Conservation (phyloP, 2,797 vertebrate species). For the Balearica regulorum region DNA sequence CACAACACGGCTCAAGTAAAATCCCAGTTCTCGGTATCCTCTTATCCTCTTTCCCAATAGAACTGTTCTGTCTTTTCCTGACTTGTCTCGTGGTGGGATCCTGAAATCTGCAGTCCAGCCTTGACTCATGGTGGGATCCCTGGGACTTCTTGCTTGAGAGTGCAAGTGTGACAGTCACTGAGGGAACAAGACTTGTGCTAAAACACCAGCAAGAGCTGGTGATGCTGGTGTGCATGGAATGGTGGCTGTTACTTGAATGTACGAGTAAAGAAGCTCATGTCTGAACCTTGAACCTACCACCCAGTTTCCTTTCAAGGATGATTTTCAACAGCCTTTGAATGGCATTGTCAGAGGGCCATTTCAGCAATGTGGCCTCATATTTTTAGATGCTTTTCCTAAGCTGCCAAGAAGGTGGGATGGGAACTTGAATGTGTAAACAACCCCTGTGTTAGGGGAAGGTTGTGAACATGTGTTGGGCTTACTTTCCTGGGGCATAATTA, state of each 20-base stretch:
- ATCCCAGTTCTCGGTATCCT: background rate
- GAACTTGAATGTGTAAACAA: conserved; percentile 35
- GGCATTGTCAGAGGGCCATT: background rate
- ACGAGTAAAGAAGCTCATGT: background rate
- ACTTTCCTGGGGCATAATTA: conserved; percentile 53
- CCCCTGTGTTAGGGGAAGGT: background rate
- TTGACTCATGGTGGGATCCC: background rate
- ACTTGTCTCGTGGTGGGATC: background rate
- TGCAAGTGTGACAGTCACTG: background rate
- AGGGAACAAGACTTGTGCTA: background rate
- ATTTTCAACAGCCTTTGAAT: background rate
- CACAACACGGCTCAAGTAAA: background rate
- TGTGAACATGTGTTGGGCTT: conserved; percentile 21
- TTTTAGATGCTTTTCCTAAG: background rate
- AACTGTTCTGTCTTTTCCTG: background rate
- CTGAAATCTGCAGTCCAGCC: background rate
- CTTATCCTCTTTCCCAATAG: background rate
- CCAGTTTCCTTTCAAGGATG: background rate
- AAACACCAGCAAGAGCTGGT: background rate
- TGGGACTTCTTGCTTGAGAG: background rate
- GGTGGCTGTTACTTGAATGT: background rate
- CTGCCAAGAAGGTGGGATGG: background rate
- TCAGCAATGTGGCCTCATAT: background rate
- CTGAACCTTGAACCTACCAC: background rate
- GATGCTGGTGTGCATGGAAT: background rate